These are phyloP conservation scores for Alligator sinensis DNA, from an alignment of 2,113 vertebrate genomes.

Conservation along the genomic window DNA sequence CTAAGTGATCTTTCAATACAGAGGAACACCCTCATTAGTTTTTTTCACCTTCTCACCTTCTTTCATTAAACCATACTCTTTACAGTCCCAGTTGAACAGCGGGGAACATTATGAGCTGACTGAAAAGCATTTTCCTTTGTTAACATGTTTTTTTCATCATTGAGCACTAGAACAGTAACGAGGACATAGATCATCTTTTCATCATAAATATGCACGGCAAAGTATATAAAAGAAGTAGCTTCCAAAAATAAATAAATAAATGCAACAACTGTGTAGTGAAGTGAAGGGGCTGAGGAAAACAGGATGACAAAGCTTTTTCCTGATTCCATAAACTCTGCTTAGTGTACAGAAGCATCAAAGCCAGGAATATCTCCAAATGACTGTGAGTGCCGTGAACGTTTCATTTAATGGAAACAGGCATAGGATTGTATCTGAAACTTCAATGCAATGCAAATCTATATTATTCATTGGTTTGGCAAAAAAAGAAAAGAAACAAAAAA, in stretches of 20 bases:
- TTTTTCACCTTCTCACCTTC: constrained; percentile 76
- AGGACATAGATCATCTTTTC: constrained; percentile 76
- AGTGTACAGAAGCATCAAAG: constrained; percentile 11
- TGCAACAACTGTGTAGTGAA: constrained; percentile 17
- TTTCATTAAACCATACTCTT: constrained; percentile 78
- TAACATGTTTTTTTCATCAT: constrained; percentile 70
- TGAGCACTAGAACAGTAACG: constrained; percentile 71
- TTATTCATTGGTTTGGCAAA: constrained; percentile 50
- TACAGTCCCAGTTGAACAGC: constrained; percentile 72
- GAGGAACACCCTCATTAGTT: constrained; percentile 74
- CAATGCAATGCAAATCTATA: constrained; percentile 17
- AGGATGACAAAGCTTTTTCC: constrained; percentile 71
- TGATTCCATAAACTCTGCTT: constrained; percentile 60
- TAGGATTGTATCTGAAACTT: constrained; percentile 47
- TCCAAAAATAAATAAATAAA: constrained; percentile 74
- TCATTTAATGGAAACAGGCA: constrained; percentile 48
- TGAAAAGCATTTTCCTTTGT: constrained; percentile 78
- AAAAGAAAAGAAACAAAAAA: constrained; percentile 32
- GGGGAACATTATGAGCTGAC: constrained; percentile 75
- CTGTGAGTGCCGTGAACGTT: constrained; percentile 12
- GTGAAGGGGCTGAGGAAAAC: constrained; percentile 50
- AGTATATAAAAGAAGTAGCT: constrained; percentile 6
- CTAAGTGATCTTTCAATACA: constrained; percentile 70
- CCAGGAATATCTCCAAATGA: constrained; percentile 44
- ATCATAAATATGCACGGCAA: constrained; percentile 68